Evolutionary conservation across 37 sponge, comb jelly and placozoan genomes (phyloP).

Genomic region (Spongilla lacustris): DNA sequence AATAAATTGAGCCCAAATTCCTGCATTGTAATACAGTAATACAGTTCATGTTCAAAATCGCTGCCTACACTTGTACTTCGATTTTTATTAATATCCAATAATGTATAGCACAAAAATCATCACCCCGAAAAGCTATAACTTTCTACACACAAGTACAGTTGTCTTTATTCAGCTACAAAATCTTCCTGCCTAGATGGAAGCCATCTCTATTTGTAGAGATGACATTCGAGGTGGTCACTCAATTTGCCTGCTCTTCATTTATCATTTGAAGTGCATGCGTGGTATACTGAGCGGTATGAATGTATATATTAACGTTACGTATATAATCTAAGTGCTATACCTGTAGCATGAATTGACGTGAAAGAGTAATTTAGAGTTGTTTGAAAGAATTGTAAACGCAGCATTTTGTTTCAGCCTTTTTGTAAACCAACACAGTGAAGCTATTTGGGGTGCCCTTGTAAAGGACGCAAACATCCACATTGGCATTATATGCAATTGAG

Average conservation of each 20-base stretch:
- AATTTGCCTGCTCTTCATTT: not conserved
- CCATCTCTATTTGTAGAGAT: not conserved
- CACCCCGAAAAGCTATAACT: not conserved
- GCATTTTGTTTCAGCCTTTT: slow-evolving; percentile 1
- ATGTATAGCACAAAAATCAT: not conserved
- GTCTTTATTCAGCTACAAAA: slow-evolving; percentile 1
- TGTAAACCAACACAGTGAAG: slow-evolving; percentile 1
- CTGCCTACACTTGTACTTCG: not conserved
- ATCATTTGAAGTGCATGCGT: not conserved
- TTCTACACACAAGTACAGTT: not conserved
- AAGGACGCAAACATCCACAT: not conserved
- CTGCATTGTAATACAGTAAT: slow-evolving; percentile 1
- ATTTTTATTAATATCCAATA: slow-evolving; percentile 1
- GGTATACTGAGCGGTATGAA: slow-evolving; percentile 1
- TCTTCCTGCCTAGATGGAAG: slow-evolving; percentile 1
- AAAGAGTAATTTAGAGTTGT: not conserved
- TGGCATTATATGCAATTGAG: slow-evolving; percentile 1
- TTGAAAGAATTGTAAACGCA: not conserved
- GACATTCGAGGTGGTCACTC: slow-evolving; percentile 1
- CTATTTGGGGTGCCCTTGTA: not conserved
- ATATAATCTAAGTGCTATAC: not conserved
- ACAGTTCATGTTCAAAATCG: slow-evolving; percentile 1
- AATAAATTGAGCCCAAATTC: not conserved
- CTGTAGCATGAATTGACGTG: slow-evolving; percentile 1
- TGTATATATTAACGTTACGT: not conserved